Conservation (phyloP, 1,140 invertebrate species). For the Drosophila trapezifrons region DNA sequence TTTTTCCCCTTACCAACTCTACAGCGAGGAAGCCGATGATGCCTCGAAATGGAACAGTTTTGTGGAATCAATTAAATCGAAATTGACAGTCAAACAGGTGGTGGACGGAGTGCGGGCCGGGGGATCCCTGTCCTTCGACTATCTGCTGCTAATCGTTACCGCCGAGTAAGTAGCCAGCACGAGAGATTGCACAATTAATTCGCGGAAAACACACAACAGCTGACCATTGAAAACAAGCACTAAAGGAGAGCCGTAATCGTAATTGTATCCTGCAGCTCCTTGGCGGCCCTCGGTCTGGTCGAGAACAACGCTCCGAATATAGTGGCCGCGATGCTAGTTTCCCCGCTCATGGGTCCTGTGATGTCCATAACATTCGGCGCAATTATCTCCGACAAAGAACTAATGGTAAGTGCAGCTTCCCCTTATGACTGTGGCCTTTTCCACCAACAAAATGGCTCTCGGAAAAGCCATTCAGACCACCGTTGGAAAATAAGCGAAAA, state of each 20-base stretch:
- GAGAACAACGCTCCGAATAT: constrained; percentile 90
- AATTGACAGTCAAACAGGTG: constrained; percentile 93
- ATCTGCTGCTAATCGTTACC: constrained; percentile 90
- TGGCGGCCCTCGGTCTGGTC: constrained; percentile 86
- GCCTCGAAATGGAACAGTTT: constrained; percentile 88
- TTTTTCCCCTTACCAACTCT: constrained; percentile 3
- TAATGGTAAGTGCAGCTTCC: constrained; percentile 82
- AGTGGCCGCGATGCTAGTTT: constrained; percentile 94
- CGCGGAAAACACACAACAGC: constrained; percentile 1
- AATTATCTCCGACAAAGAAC: constrained; percentile 89
- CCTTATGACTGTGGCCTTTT: constrained; percentile 36
- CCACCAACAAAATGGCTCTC: neutral
- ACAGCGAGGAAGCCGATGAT: constrained; percentile 70
- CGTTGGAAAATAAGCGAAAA: constrained; percentile 19
- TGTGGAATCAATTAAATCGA: constrained; percentile 90
- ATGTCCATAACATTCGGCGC: constrained; percentile 93
- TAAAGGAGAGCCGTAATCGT: constrained; percentile 2
- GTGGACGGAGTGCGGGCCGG: constrained; percentile 91
- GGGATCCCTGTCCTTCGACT: constrained; percentile 93
- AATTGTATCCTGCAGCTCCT: constrained; percentile 82
- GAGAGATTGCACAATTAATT: constrained; percentile 4
- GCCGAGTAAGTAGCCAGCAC: constrained; percentile 88
- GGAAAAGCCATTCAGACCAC: constrained; percentile 36
- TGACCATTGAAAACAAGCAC: constrained; percentile 26
- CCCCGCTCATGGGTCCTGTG: constrained; percentile 94